phyloP scores from a whole-genome alignment of 2,888 invertebrate genomes.

The Apantesis nais region DNA sequence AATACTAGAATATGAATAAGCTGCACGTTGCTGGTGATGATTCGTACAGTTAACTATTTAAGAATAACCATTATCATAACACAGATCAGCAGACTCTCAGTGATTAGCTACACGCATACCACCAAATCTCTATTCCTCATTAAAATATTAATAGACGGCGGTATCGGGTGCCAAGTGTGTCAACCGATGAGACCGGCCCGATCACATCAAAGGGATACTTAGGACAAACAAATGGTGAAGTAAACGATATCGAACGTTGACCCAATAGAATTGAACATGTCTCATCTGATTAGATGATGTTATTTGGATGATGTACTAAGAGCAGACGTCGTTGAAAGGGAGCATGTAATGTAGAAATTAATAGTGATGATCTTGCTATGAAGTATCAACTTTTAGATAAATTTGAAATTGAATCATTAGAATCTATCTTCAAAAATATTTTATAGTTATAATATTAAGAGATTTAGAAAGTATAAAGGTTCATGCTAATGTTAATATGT shows the following conservation, averaged over 20 bases:
- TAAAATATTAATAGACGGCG: constrained; percentile 40
- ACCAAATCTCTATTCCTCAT: constrained; percentile 40
- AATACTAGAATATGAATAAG: no score
- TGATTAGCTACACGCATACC: constrained; percentile 17
- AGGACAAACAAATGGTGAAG: constrained; percentile 52
- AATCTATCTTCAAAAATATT: neutral
- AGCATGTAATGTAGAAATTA: neutral
- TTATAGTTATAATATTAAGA: neutral
- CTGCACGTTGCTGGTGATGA: no score
- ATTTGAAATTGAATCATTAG: neutral
- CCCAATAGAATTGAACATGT: constrained; percentile 47
- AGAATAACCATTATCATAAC: neutral
- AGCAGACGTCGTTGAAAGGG: neutral
- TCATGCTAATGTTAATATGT: neutral
- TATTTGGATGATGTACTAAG: constrained; percentile 1
- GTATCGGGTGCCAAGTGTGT: constrained; percentile 68
- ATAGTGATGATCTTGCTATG: neutral
- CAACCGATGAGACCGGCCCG: constrained; percentile 48
- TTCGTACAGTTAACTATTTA: neutral
- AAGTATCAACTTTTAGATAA: neutral
- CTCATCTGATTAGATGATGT: constrained; percentile 15
- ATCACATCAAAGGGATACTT: constrained; percentile 61
- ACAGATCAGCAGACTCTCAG: constrained; percentile 5
- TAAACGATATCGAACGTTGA: constrained; percentile 59
- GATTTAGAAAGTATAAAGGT: neutral